phyloP scores from a whole-genome alignment of 2,113 vertebrate species.

The Sander lucioperca region DNA sequence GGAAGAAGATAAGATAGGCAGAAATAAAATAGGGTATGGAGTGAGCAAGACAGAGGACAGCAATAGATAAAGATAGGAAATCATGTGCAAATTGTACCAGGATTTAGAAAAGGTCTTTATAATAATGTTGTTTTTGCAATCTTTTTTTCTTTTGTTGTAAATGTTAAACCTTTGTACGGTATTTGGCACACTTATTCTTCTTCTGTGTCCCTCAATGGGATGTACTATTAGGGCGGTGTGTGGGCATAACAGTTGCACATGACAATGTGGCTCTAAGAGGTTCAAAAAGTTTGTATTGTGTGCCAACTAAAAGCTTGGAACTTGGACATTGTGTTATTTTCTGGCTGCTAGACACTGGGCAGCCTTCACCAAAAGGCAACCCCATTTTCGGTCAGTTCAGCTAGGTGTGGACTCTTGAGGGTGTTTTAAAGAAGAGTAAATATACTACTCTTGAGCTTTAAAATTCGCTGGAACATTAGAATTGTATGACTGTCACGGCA shows the following conservation, averaged over 20 bases:
- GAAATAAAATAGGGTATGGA: background rate
- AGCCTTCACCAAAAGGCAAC: background rate
- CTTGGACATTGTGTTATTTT: background rate
- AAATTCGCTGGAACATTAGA: too few species aligned
- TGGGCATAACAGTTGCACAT: background rate
- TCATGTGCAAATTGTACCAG: background rate
- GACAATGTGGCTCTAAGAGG: background rate
- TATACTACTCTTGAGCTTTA: too few species aligned
- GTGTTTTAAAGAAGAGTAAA: background rate
- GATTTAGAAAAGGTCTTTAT: slow-evolving; percentile 4
- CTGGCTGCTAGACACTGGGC: too few species aligned
- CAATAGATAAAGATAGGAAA: slow-evolving; percentile 6
- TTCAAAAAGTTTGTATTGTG: background rate
- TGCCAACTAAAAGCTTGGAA: background rate
- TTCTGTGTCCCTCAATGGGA: background rate
- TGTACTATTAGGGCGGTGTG: background rate
- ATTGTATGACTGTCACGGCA: too few species aligned
- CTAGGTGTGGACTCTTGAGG: background rate
- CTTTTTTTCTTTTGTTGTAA: background rate
- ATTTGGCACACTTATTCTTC: background rate
- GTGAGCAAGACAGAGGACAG: background rate
- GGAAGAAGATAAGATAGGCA: background rate
- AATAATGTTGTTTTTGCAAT: too few species aligned
- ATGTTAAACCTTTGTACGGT: background rate
- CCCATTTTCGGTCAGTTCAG: background rate